These are phyloP conservation scores for Enoplosus armatus DNA, from an alignment of 2,797 vertebrate species.

Conservation along the genomic window DNA sequence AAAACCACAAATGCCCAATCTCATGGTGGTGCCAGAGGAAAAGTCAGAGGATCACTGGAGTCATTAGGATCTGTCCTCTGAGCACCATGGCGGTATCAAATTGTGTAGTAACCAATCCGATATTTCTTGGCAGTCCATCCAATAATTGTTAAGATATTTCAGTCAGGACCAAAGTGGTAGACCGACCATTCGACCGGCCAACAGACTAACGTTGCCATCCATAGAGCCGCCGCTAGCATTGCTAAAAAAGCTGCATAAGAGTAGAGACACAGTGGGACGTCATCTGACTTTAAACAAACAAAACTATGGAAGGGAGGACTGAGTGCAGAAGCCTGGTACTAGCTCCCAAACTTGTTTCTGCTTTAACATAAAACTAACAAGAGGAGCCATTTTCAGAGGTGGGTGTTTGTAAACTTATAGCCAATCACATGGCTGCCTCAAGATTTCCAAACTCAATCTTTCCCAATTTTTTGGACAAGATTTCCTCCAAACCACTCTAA, in stretches of 20 bases:
- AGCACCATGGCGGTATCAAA: not conserved
- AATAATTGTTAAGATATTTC: not conserved
- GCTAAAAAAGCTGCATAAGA: not conserved
- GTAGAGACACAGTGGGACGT: not conserved
- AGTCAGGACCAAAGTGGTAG: not conserved
- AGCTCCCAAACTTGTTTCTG: not conserved
- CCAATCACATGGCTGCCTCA: slow-evolving; percentile 11
- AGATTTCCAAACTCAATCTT: slow-evolving; percentile 8
- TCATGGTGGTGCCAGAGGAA: not conserved
- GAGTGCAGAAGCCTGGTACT: not conserved
- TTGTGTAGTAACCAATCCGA: no score
- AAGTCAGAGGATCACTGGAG: not conserved
- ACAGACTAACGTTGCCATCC: not conserved
- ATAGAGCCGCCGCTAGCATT: not conserved
- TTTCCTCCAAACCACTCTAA: slow-evolving; percentile 29
- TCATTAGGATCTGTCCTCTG: not conserved
- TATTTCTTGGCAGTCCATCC: not conserved
- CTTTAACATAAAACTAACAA: not conserved
- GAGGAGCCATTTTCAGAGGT: not conserved
- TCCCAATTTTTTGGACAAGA: not conserved
- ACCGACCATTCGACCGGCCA: not conserved
- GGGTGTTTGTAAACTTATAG: slow-evolving; percentile 3
- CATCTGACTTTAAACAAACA: slow-evolving; percentile 35
- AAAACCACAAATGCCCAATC: not conserved
- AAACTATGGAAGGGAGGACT: not conserved